These are phyloP conservation scores for Petrocephalus microphthalmus DNA, from an alignment of 2,113 vertebrate genomes.

Conservation along the genomic window DNA sequence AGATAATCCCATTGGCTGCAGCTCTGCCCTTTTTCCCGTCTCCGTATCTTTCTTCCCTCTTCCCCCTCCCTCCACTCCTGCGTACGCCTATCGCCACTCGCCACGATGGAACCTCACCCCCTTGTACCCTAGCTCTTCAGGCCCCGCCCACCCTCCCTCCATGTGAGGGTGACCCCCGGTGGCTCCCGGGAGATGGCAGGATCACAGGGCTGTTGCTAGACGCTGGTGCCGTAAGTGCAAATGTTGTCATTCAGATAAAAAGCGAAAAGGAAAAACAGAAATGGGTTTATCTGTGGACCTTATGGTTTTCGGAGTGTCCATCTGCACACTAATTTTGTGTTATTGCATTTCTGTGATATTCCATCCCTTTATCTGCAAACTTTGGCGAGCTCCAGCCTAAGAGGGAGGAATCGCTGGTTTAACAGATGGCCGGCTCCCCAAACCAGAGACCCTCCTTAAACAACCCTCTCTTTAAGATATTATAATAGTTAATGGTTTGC, in stretches of 20 bases:
- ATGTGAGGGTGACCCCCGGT: not conserved
- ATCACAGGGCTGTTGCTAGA: not conserved
- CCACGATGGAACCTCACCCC: not conserved
- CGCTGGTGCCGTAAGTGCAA: slow-evolving; percentile 1
- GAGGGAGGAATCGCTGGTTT: not conserved
- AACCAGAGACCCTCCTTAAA: not conserved
- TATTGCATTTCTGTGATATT: slow-evolving; percentile 44
- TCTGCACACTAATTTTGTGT: slow-evolving; percentile 47
- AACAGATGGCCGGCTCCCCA: slow-evolving; percentile 29
- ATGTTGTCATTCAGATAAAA: slow-evolving; percentile 5
- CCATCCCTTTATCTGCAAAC: slow-evolving; percentile 29
- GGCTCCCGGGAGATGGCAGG: not conserved
- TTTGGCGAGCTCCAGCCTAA: slow-evolving; percentile 20
- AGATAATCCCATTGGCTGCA: not conserved
- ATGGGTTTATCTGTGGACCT: slow-evolving; percentile 21
- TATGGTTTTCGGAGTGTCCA: slow-evolving; percentile 50
- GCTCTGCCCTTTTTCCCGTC: not conserved
- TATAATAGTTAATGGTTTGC: not conserved
- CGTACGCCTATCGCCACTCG: not conserved
- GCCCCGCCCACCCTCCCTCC: not conserved
- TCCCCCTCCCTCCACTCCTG: not conserved
- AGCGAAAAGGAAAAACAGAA: not conserved
- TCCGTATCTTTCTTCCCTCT: not conserved
- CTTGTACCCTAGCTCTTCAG: not conserved
- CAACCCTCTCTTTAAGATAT: not conserved